These are phyloP conservation scores for Alethe diademata DNA, from an alignment of 2,113 vertebrate species.

Conservation along the genomic window DNA sequence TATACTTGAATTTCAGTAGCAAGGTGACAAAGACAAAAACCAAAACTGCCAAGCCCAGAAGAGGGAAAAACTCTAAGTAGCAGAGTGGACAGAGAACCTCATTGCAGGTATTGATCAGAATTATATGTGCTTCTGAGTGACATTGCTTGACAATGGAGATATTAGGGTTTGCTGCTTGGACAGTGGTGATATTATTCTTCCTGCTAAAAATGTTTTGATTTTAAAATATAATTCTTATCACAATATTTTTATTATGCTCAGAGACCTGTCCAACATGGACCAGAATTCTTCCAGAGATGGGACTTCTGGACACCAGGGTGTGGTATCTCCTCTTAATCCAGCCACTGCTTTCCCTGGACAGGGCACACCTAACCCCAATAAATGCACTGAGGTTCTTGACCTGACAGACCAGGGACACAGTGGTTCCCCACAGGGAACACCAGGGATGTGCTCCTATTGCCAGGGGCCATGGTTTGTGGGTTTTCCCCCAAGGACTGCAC, in stretches of 20 bases:
- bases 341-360: background rate
- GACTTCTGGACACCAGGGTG: background rate
- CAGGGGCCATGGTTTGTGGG: background rate
- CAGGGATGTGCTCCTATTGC: background rate
- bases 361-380: background rate
- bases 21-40: background rate
- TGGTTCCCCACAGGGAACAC: background rate
- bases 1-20: background rate
- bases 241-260: background rate
- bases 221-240: background rate
- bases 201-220: background rate
- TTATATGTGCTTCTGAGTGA: background rate
- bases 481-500: background rate
- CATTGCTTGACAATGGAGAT: rapidly evolving
- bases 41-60: background rate
- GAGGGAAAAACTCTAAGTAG: background rate
- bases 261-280: background rate
- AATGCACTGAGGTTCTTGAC: background rate
- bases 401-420: background rate
- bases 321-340: background rate
- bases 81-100: background rate
- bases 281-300: background rate
- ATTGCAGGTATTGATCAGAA: background rate
- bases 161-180: background rate
- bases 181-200: background rate